phyloP scores from a whole-genome alignment of 2,797 vertebrate genomes.

The Sorex maritimensis region DNA sequence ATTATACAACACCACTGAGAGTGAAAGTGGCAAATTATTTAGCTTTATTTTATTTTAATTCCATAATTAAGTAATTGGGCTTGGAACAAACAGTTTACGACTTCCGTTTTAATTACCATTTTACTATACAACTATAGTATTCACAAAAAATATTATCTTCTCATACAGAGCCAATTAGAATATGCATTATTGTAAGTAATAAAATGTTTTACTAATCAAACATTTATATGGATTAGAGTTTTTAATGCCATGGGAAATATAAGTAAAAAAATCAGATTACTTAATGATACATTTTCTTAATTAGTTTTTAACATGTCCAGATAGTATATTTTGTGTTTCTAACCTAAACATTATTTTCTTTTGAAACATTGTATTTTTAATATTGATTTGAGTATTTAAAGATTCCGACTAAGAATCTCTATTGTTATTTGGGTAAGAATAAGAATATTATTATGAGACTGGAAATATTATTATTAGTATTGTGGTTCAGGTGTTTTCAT shows the following conservation, averaged over 20 bases:
- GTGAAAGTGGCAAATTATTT: conserved; percentile 78
- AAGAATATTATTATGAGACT: too few species aligned
- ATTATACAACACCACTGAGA: conserved; percentile 77
- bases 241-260: conserved; percentile 78
- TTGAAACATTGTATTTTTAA: conserved; percentile 61
- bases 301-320: conserved; percentile 73
- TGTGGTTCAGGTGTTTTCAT: too few species aligned
- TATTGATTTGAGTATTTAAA: conserved; percentile 69
- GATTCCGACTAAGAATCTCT: conserved; percentile 24
- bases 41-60: conserved; percentile 82
- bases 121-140: conserved; percentile 73
- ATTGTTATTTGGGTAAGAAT: conserved; percentile 12
- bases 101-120: conserved; percentile 86
- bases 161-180: conserved; percentile 77
- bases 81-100: conserved; percentile 80
- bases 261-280: conserved; percentile 82
- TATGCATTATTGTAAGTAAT: conserved; percentile 81
- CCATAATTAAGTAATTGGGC: conserved; percentile 85
- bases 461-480: too few species aligned
- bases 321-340: conserved; percentile 73
- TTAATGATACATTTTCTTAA: conserved; percentile 76
- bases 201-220: conserved; percentile 85
- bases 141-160: conserved; percentile 72
- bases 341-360: conserved; percentile 64
- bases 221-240: conserved; percentile 83